Evolutionary conservation across 2,113 vertebrate species (phyloP), one percentile per base, ranked within the genome.

Genomic region (Gymnarchus niloticus): DNA sequence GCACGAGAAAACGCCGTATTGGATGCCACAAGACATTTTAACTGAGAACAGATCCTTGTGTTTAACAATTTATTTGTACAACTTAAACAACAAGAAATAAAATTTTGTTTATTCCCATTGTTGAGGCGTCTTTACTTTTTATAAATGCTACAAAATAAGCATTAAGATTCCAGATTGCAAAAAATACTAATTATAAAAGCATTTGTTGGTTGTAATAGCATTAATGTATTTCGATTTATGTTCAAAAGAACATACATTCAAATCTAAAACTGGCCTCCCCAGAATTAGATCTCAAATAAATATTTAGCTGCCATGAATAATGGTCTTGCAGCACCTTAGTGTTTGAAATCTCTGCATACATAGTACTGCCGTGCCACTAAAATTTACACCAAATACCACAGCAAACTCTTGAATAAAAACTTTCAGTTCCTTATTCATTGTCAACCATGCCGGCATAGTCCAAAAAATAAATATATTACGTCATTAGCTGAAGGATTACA

Each of bases 191-290:
- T 10, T 37, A 9, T 2, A 41, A 56, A 37, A 83, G 51, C 46
- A 52, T 19, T 49, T 21, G 48, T 46, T 77, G 73, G 33, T 48
- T 77, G 73, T 2, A 77, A 77, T 1, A 77, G 21, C 73, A 77
- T 52, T 54, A 37, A 54, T 57, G 7, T 14, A 83, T 10, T 59
- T n/a, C 23, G 12, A 12, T 14, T 77, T 77, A 17, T 78, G 69
- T 78, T 78, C 37, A 54, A 19, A 78, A 85, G 51, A 85, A 85
- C 73, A 85, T 78, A 57, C 51, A 85, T 46, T 85, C 84, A 46
- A 46, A 57, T 44, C 84, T 57, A 85, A 85, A 85, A 17, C 33
- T 23, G 52, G 23, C n/a, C 10, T 85, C 69, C 25, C 65, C 69
- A 78, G 54, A 51, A 78, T 80, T 78, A 80, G 73, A 80, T 77